Evolutionary conservation across 1,140 invertebrate species (phyloP), one percentile per base, ranked within the genome.

Genomic region (Scaptomyza graminum): DNA sequence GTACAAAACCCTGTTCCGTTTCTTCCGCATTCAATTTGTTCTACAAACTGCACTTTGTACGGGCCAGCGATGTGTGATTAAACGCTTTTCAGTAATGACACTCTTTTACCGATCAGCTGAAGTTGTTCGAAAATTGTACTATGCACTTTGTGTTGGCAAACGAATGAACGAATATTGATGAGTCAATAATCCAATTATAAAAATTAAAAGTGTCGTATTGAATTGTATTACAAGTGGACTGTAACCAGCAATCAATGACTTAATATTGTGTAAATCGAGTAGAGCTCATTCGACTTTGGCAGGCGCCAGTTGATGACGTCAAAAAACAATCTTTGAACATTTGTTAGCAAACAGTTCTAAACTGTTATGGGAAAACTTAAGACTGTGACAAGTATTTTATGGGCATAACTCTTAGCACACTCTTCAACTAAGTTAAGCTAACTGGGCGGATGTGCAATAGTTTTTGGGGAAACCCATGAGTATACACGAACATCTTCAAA

Each of bases 141-240:
- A 50, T 72, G 63, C 47, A 72, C 63, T 72, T 72, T 67, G 68
- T 18, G 28, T 65, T 9, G 25, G 41, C 12, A 22, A 34, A 28
- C 11, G 18, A 16, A 65, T 71, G 16, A 59, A 71, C 18, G 6
- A 8, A 57, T 59, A 65, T 51, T 59, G 59, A 52, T 66, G 37
- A 66, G 46, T 46, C 39, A 62, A 39, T 55, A 22, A 15, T 31
- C 28, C 22, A 43, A 16, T 6, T 34, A 2, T 34, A 34, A 1
- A 34, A 12, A 18, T 41, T 0, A 12, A n/a, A 25, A 39, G 52
- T 31, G 11, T 31, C 13, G 22, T 15, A 12, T 34, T 47, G 43
- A 7, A 56, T 11, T 8, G 11, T 2, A 12, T 46, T 28, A 11
- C 37, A 50, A 34, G 5, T 57, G 52, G 12, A 47, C 46, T 47